Evolutionary conservation across 2,888 invertebrate species (phyloP).

Genomic region (Lysandra bellargus): DNA sequence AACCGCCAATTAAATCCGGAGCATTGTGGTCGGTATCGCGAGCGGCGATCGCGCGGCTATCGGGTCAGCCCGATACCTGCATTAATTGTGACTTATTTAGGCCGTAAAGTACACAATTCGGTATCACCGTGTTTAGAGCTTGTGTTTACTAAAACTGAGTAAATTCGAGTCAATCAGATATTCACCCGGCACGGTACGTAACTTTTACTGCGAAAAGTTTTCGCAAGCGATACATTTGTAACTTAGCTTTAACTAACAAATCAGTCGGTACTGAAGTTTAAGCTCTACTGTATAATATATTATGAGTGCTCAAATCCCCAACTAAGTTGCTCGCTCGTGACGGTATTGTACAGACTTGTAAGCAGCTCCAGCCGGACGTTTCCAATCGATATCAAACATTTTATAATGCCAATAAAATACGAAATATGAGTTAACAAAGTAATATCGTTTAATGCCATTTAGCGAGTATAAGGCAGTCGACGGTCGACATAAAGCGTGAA

Average conservation of each 20-base stretch:
- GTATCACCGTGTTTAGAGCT: slow-evolving; percentile 45
- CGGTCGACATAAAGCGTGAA: slow-evolving; percentile 31
- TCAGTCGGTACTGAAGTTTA: neutral
- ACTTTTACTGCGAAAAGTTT: slow-evolving; percentile 12
- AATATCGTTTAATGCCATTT: slow-evolving; percentile 1
- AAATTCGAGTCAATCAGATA: slow-evolving; percentile 2
- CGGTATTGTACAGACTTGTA: neutral
- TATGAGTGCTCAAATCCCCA: neutral
- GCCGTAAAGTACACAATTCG: slow-evolving; percentile 64
- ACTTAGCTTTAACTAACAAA: neutral
- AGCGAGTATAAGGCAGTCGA: neutral
- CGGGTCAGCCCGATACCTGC: slow-evolving; percentile 49
- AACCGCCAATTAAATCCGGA: slow-evolving; percentile 61
- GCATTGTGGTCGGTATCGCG: slow-evolving; percentile 54
- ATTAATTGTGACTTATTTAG: slow-evolving; percentile 64
- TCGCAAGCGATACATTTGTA: neutral
- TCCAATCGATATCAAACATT: neutral
- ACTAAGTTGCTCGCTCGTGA: neutral
- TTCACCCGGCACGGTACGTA: neutral
- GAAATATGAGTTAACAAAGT: neutral
- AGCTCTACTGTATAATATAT: neutral
- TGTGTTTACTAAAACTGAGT: neutral
- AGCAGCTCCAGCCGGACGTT: neutral
- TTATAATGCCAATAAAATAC: slow-evolving; percentile 15
- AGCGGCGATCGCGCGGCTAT: slow-evolving; percentile 43